These are phyloP conservation scores for Sialis lutaria DNA, from an alignment of 2,888 invertebrate species.

Conservation along the genomic window DNA sequence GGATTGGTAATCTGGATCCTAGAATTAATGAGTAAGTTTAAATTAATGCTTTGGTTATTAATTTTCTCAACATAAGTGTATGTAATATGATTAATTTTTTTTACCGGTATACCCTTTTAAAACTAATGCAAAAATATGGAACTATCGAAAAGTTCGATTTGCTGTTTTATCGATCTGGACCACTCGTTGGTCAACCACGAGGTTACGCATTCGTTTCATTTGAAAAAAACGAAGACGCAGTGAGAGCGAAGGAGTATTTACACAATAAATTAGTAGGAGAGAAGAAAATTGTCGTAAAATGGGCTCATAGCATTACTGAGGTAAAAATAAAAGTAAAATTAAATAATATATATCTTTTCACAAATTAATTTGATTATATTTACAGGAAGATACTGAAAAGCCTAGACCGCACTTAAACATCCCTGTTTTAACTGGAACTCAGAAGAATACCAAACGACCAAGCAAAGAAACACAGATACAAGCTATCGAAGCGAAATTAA, in stretches of 20 bases:
- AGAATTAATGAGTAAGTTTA: slow-evolving; percentile 85
- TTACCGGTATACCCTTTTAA: slow-evolving; percentile 88
- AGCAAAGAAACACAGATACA: slow-evolving; percentile 69
- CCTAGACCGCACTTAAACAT: slow-evolving; percentile 60
- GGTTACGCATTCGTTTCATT: slow-evolving; percentile 92
- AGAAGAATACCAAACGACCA: slow-evolving; percentile 36
- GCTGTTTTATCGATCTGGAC: slow-evolving; percentile 83
- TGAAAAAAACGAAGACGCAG: slow-evolving; percentile 42
- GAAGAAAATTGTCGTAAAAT: slow-evolving; percentile 61
- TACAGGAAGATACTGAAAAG: slow-evolving; percentile 57
- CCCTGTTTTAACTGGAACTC: slow-evolving; percentile 52
- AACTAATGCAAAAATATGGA: slow-evolving; percentile 90
- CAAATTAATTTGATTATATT: slow-evolving; percentile 4
- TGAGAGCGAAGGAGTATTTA: slow-evolving; percentile 49
- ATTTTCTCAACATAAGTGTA: slow-evolving; percentile 7
- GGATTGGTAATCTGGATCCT: slow-evolving; percentile 85
- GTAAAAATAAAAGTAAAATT: slow-evolving; percentile 24
- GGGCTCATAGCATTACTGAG: slow-evolving; percentile 57
- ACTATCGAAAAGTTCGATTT: slow-evolving; percentile 90
- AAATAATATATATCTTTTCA: slow-evolving; percentile 3
- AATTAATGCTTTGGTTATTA: slow-evolving; percentile 6
- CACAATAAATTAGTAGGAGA: slow-evolving; percentile 59
- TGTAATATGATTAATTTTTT: slow-evolving; percentile 18
- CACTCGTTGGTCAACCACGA: slow-evolving; percentile 71
- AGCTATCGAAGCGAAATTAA: slow-evolving; percentile 76